These are phyloP conservation scores for Climacteris rufus DNA, from an alignment of 2,113 vertebrate species.

Conservation along the genomic window DNA sequence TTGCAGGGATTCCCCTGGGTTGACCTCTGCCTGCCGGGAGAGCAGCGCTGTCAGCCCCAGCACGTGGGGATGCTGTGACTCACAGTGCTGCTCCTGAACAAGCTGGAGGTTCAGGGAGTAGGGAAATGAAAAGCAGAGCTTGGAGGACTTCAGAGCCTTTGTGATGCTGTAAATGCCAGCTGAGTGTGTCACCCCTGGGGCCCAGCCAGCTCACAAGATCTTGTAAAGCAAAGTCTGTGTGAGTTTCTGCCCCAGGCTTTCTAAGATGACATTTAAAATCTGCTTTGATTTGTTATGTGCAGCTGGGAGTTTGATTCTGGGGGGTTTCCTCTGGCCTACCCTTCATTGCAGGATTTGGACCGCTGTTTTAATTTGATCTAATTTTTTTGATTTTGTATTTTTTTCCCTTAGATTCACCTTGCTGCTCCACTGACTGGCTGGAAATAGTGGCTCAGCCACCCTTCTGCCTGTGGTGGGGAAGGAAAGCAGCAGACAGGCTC, in stretches of 20 bases:
- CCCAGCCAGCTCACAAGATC: background rate
- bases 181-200: background rate
- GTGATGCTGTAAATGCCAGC: background rate
- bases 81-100: background rate
- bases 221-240: background rate
- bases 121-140: background rate
- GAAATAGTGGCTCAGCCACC: background rate
- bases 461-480: background rate
- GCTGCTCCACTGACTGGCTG: background rate
- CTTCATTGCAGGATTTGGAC: background rate
- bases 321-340: background rate
- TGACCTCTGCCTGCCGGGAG: background rate
- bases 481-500: background rate
- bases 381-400: background rate
- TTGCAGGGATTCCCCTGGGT: rapidly evolving
- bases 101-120: background rate
- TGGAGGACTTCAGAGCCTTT: background rate
- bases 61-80: background rate
- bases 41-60: background rate
- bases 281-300: background rate
- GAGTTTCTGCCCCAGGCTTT: background rate
- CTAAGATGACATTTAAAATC: background rate
- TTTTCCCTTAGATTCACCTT: background rate
- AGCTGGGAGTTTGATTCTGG: background rate
- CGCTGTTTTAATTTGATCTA: background rate